Percentiles rank a stretch among this genome's conserved stretches.
phyloP scores from a whole-genome alignment of 1,140 invertebrate genomes.

The Temnothorax curvispinosus region DNA sequence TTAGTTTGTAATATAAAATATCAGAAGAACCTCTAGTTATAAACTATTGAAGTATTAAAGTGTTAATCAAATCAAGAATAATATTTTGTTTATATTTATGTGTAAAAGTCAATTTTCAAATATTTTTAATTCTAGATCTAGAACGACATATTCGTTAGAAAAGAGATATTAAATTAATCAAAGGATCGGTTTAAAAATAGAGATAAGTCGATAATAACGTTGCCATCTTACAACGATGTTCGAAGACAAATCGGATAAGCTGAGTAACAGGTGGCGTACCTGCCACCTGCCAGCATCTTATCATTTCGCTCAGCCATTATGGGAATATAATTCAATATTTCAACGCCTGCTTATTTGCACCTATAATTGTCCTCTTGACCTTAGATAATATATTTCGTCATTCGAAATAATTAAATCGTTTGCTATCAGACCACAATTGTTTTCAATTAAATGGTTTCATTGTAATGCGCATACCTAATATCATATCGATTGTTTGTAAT shows the following conservation, averaged over 20 bases:
- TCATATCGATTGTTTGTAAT: constrained; percentile 4
- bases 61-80: background rate
- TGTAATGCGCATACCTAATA: constrained; percentile 4
- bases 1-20: background rate
- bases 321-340: background rate
- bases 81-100: background rate
- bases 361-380: background rate
- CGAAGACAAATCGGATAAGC: constrained; percentile 19
- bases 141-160: background rate
- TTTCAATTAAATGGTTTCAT: constrained; percentile 9
- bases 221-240: constrained; percentile 20
- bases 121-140: background rate
- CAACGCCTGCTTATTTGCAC: background rate
- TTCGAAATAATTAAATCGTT: constrained; percentile 14
- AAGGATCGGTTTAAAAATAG: background rate
- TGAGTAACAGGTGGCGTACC: constrained; percentile 67
- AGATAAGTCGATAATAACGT: background rate
- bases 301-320: constrained; percentile 24
- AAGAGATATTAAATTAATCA: background rate
- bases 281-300: constrained; percentile 40
- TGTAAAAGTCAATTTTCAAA: background rate
- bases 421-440: background rate
- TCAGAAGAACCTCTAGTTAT: background rate
- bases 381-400: background rate
- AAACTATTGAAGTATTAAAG: background rate